A percentile compares a stretch with the other conserved stretches of the same genome.
phyloP scores from a whole-genome alignment of 2,797 vertebrate species.

The Hydrolagus colliei region DNA sequence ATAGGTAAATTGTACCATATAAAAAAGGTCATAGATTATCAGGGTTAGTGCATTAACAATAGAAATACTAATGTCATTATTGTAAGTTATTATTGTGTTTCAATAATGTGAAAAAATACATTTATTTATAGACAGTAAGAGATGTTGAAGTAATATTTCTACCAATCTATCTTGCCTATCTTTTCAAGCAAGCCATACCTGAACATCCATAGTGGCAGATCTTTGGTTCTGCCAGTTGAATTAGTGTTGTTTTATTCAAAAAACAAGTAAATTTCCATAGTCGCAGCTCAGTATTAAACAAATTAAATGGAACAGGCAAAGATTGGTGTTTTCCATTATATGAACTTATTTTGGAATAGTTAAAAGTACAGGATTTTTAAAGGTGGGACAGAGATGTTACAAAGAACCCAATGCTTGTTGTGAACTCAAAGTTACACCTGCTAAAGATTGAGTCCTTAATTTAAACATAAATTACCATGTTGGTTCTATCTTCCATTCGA shows the following conservation, averaged over 20 bases:
- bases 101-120: conserved; percentile 18
- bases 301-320: background rate
- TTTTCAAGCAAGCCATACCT: background rate
- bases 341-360: background rate
- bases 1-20: conserved; percentile 76
- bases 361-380: background rate
- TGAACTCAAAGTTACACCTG: background rate
- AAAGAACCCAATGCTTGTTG: background rate
- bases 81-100: conserved; percentile 31
- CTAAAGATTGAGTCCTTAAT: background rate
- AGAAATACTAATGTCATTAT: conserved; percentile 30
- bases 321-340: background rate
- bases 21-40: conserved; percentile 70
- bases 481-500: background rate
- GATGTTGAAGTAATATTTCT: background rate
- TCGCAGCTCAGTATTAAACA: background rate
- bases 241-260: background rate
- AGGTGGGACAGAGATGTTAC: conserved; percentile 2
- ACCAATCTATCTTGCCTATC: conserved; percentile 9
- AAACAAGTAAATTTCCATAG: background rate
- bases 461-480: conserved; percentile 15
- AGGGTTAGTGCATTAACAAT: conserved; percentile 33
- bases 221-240: background rate
- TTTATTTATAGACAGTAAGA: conserved; percentile 22
- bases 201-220: background rate